Evolutionary conservation across 2,113 vertebrate species (phyloP).

Genomic region (Plectropomus leopardus): DNA sequence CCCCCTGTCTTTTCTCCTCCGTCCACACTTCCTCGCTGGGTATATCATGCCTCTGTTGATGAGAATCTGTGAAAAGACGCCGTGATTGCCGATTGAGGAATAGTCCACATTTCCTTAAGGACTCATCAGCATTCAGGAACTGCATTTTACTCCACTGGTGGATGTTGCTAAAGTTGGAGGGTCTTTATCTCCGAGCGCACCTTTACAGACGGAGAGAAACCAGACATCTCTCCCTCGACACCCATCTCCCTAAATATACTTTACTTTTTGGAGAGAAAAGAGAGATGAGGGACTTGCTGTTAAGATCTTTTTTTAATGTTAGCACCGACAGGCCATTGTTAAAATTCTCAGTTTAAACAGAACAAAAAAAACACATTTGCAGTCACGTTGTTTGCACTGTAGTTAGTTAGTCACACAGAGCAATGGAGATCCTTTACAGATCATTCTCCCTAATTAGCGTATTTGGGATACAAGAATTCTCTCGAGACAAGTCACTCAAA

Average conservation of each 20-base stretch:
- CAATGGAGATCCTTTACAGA: slow-evolving; percentile 44
- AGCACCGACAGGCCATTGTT: slow-evolving; percentile 54
- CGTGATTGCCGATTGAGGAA: slow-evolving; percentile 69
- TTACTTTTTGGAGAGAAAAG: slow-evolving; percentile 55
- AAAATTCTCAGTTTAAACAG: slow-evolving; percentile 37
- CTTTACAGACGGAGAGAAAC: slow-evolving; percentile 63
- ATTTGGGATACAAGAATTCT: slow-evolving; percentile 69
- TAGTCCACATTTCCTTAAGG: slow-evolving; percentile 61
- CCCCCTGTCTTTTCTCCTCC: slow-evolving; percentile 48
- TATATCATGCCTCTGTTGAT: slow-evolving; percentile 71
- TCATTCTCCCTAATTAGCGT: slow-evolving; percentile 58
- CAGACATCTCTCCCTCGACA: slow-evolving; percentile 47
- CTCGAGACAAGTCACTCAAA: slow-evolving; percentile 74
- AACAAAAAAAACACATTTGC: slow-evolving; percentile 43
- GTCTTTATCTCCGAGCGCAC: slow-evolving; percentile 70
- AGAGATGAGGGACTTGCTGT: slow-evolving; percentile 57
- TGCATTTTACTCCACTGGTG: slow-evolving; percentile 44
- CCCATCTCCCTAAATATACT: slow-evolving; percentile 59
- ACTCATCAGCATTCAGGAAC: slow-evolving; percentile 65
- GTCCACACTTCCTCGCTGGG: slow-evolving; percentile 52
- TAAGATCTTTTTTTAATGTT: slow-evolving; percentile 56
- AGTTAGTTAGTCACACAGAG: slow-evolving; percentile 39
- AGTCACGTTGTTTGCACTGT: slow-evolving; percentile 41
- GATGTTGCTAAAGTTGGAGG: slow-evolving; percentile 65
- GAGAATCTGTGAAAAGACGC: slow-evolving; percentile 69